Percentiles rank a stretch among this genome's conserved stretches.
phyloP scores from a whole-genome alignment of 2,888 invertebrate genomes.

The Parnassius glacialis region DNA sequence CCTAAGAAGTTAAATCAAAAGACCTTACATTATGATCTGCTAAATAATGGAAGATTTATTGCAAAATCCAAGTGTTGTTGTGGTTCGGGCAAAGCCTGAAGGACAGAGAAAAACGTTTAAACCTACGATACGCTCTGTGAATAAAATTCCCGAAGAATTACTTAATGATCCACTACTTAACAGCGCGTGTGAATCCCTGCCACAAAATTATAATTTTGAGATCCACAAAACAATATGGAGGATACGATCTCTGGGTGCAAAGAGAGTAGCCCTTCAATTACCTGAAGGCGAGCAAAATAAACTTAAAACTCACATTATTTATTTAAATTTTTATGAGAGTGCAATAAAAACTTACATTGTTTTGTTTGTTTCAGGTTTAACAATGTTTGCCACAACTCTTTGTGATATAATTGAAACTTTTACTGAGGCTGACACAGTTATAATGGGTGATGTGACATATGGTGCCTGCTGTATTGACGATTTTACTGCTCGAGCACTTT shows the following conservation, averaged over 20 bases:
- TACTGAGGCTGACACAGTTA: slow-evolving; percentile 93
- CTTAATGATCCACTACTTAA: slow-evolving; percentile 87
- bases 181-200: slow-evolving; percentile 87
- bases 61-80: slow-evolving; percentile 74
- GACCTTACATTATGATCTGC: slow-evolving; percentile 11
- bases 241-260: slow-evolving; percentile 90
- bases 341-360: neutral
- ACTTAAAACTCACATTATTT: neutral
- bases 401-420: slow-evolving; percentile 95
- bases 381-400: slow-evolving; percentile 95
- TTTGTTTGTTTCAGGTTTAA: slow-evolving; percentile 75
- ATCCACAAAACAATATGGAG: slow-evolving; percentile 99
- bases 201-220: slow-evolving; percentile 98
- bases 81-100: slow-evolving; percentile 88
- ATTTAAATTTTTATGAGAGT: too few relatives aligned
- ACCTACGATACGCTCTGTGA: slow-evolving; percentile 84
- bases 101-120: slow-evolving; percentile 88
- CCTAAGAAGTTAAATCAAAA: slow-evolving; percentile 30
- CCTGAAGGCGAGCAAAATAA: slow-evolving; percentile 87
- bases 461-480: slow-evolving; percentile 99
- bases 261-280: slow-evolving; percentile 96
- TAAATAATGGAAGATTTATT: slow-evolving; percentile 59
- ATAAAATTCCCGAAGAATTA: slow-evolving; percentile 90
- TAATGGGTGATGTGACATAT: slow-evolving; percentile 99
- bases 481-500: slow-evolving; percentile 93